Conservation (phyloP, 2,888 invertebrate genomes). For the Slavum lentiscoides region DNA sequence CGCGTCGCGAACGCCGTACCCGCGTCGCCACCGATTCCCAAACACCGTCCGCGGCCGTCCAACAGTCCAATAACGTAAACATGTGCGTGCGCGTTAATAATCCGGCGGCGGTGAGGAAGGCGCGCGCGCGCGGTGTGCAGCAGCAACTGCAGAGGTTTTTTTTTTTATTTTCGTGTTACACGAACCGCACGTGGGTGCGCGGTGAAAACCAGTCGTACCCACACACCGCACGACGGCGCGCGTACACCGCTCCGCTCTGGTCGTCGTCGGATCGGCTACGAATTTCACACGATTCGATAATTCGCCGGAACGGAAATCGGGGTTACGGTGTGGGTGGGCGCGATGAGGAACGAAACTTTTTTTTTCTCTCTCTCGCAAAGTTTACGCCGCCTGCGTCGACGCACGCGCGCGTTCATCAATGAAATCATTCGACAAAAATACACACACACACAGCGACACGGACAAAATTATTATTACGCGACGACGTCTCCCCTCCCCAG, state of each 20-base stretch:
- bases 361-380: too few species aligned
- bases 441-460: constrained; percentile 9
- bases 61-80: constrained; percentile 27
- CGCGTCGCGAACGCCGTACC: neutral
- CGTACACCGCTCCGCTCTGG: too few species aligned
- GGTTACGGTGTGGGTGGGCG: neutral
- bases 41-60: neutral
- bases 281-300: neutral
- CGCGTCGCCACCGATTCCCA: neutral
- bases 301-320: neutral
- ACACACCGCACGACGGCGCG: neutral
- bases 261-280: neutral
- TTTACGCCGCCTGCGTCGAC: neutral
- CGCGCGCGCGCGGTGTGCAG: neutral
- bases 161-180: neutral
- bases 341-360: neutral
- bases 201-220: constrained; percentile 22
- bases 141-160: too few species aligned
- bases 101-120: neutral
- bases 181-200: constrained; percentile 31
- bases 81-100: constrained; percentile 38
- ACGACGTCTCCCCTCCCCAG: neutral
- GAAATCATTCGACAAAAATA: constrained; percentile 46
- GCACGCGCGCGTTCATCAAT: constrained; percentile 15
- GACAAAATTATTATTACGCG: too few species aligned